Conservation (phyloP, 2,113 vertebrate genomes). For the Paratilapia polleni region DNA sequence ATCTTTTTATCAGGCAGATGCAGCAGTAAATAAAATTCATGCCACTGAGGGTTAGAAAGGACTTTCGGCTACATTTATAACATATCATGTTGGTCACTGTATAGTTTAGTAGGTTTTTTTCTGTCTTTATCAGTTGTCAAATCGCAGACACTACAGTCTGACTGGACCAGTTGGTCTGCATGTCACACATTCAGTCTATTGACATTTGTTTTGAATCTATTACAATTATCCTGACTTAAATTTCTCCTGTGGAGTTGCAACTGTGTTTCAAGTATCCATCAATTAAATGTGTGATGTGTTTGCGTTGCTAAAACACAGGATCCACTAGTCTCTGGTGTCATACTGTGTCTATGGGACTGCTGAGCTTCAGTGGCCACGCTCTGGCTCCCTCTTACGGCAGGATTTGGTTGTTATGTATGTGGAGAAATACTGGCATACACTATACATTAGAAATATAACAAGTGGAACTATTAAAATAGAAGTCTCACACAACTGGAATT, state of each 20-base stretch:
- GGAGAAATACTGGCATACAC: not conserved
- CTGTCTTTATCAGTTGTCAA: no score
- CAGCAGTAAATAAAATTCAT: no score
- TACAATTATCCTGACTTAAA: not conserved
- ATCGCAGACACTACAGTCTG: no score
- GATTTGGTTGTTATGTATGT: not conserved
- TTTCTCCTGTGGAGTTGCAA: not conserved
- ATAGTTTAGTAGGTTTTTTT: no score
- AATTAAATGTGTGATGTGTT: not conserved
- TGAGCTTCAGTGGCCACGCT: not conserved
- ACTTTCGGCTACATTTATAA: no score
- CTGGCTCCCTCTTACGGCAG: conserved; percentile 29
- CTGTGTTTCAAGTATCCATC: not conserved
- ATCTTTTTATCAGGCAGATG: no score
- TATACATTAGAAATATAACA: not conserved
- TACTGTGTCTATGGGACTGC: not conserved
- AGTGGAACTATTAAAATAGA: not conserved
- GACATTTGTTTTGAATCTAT: not conserved
- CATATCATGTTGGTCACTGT: no score
- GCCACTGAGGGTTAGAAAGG: no score
- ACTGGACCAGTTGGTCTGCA: no score
- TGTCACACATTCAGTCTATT: not conserved
- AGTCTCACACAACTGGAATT: not conserved
- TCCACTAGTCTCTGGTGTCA: not conserved
- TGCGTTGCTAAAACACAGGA: not conserved